A percentile compares a stretch with the other conserved stretches of the same genome.
phyloP scores from a whole-genome alignment of 1,140 invertebrate genomes.

The Marisa cornuarietis region DNA sequence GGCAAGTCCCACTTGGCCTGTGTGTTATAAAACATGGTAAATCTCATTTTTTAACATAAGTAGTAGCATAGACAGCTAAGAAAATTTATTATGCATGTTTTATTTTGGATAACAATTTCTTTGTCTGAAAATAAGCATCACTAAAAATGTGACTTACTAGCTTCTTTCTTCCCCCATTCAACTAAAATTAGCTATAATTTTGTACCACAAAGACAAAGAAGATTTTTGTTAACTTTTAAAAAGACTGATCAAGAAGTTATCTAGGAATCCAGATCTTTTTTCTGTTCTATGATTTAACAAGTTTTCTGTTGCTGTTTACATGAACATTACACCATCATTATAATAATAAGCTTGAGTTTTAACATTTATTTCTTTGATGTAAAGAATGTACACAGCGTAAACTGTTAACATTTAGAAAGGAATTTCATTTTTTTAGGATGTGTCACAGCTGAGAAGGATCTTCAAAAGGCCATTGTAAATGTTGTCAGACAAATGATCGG shows the following conservation, averaged over 20 bases:
- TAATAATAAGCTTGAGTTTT: too few species aligned
- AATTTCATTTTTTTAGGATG: slow-evolving; percentile 35
- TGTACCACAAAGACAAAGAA: too few species aligned
- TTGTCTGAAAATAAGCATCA: background rate
- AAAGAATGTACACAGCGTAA: too few species aligned
- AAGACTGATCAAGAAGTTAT: too few species aligned
- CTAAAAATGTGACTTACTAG: too few species aligned
- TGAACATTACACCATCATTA: too few species aligned
- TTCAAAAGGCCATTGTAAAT: slow-evolving; percentile 61
- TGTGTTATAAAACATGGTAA: slow-evolving; percentile 73
- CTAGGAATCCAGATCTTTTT: background rate
- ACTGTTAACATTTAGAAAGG: background rate
- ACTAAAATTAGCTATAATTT: background rate
- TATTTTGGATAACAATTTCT: background rate
- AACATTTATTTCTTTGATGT: too few species aligned
- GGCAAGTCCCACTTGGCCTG: slow-evolving; percentile 87
- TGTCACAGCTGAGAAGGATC: slow-evolving; percentile 39
- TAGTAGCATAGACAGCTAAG: background rate
- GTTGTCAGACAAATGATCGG: slow-evolving; percentile 84
- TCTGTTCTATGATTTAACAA: background rate
- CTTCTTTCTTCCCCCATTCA: background rate
- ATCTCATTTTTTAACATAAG: slow-evolving; percentile 4
- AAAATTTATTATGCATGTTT: slow-evolving; percentile 10
- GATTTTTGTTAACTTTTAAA: background rate
- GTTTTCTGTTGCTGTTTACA: too few species aligned